A percentile compares a stretch with the other conserved stretches of the same genome.
These are phyloP conservation scores for Spodoptera litura DNA, from an alignment of 1,140 invertebrate species.

Conservation along the genomic window DNA sequence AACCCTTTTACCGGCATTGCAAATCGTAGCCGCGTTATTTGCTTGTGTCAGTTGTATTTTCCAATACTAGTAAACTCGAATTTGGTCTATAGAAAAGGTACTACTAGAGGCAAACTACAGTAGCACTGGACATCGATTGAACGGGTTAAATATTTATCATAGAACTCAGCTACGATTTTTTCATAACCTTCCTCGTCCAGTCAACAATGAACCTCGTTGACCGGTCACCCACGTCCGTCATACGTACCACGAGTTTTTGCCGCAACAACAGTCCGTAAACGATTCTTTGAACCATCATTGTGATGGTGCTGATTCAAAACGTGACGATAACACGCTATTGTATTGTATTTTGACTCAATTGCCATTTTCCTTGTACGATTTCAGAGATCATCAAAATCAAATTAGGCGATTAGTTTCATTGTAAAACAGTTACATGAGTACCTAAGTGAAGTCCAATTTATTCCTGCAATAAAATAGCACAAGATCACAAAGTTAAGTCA, in stretches of 20 bases:
- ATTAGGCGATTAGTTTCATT: too few species aligned
- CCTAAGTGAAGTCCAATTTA: too few species aligned
- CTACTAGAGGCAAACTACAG: too few species aligned
- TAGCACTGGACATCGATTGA: background rate
- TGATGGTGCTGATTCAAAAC: background rate
- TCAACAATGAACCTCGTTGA: conserved; percentile 16
- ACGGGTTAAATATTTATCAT: background rate
- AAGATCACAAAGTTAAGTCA: background rate
- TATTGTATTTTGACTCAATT: background rate
- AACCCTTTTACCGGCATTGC: too few species aligned
- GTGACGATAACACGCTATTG: conserved; percentile 9
- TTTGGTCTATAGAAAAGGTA: too few species aligned
- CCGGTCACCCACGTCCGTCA: background rate
- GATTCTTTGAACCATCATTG: conserved; percentile 7
- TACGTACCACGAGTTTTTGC: background rate
- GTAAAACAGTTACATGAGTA: too few species aligned
- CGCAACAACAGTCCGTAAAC: conserved; percentile 8
- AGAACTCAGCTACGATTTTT: background rate
- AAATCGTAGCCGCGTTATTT: too few species aligned
- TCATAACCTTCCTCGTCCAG: background rate
- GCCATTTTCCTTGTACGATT: conserved; percentile 5
- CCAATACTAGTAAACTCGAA: too few species aligned
- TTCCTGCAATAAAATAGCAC: too few species aligned
- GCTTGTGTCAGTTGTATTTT: too few species aligned
- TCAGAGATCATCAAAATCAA: background rate